Conservation (phyloP, 1,140 invertebrate genomes). For the Drosophila lacertosa region DNA sequence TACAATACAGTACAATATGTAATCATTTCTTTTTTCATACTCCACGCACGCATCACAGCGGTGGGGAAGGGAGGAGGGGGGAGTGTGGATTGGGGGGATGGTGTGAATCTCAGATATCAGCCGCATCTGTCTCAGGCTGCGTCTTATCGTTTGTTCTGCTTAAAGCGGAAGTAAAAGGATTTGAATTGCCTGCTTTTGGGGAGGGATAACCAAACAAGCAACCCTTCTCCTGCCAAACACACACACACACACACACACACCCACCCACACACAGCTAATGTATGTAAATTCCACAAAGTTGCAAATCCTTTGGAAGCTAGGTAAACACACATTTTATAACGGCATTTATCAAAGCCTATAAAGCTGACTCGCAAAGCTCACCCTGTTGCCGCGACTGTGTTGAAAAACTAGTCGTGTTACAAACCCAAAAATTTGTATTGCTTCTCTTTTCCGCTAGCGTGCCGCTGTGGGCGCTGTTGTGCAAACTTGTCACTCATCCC, state of each 20-base stretch:
- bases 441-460: neutral
- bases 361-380: constrained; percentile 7
- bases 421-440: neutral
- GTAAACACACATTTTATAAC: constrained; percentile 60
- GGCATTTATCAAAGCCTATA: constrained; percentile 31
- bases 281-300: constrained; percentile 75
- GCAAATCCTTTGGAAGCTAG: constrained; percentile 62
- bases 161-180: constrained; percentile 80
- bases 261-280: constrained; percentile 43
- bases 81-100: neutral
- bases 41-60: constrained; percentile 54
- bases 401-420: constrained; percentile 40
- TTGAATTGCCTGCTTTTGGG: constrained; percentile 64
- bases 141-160: constrained; percentile 49
- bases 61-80: constrained; percentile 1
- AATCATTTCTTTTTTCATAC: constrained; percentile 75
- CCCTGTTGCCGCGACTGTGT: neutral
- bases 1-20: constrained; percentile 61
- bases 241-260: too few relatives aligned
- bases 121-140: constrained; percentile 62
- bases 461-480: neutral
- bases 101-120: constrained; percentile 76
- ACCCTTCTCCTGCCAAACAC: neutral
- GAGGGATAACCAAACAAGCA: constrained; percentile 57
- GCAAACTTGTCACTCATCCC: neutral